Evolutionary conservation across 2,113 vertebrate genomes (phyloP), one percentile per base, ranked within the genome.

Genomic region (Hemiprocne comata): DNA sequence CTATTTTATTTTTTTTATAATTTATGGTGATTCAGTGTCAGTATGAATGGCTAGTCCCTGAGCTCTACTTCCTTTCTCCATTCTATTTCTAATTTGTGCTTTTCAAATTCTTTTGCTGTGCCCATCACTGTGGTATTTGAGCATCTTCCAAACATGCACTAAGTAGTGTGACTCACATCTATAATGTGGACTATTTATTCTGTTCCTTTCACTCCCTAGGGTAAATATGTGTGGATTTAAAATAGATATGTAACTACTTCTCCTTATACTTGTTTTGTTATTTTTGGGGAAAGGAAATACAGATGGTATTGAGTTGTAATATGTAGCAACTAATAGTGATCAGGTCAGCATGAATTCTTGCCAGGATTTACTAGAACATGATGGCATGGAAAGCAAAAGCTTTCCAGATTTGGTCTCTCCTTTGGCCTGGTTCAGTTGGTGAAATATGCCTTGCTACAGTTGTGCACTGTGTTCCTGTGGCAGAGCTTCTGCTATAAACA

Each of bases 261-360:
- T 70, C 51, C 85, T 85, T 93, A 48, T 88, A 64, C 58, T 87
- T 93, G 71, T 90, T 95, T 72, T 94, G 87, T 62, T 95, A 54
- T 71, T 97, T 90, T 74, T 13, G 78, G 38, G 77, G 62, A 89
- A 86, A 55, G 77, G 46, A 93, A 88, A 77, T 93, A 88, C 86
- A 94, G 87, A 96, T 72, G 82, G 85, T 96, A 87, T 65, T 66
- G 93, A 95, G 94, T 95, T 97, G 87, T 95, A 96, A 90, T 94
- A 95, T 95, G 89, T 94, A 96, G 79, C 93, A 95, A 82, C 78
- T 93, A 87, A 93, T 93, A 95, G 75, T 94, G 93, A 93, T 89
- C 82, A 11, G 95, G 95, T 97, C 97, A 97, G 85, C 89, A 93
- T 90, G 73, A 96, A 95, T 93, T 96, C 93, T 89, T 96, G 97